Evolutionary conservation across 2,113 vertebrate genomes (phyloP).

Genomic region (Notothenia coriiceps): DNA sequence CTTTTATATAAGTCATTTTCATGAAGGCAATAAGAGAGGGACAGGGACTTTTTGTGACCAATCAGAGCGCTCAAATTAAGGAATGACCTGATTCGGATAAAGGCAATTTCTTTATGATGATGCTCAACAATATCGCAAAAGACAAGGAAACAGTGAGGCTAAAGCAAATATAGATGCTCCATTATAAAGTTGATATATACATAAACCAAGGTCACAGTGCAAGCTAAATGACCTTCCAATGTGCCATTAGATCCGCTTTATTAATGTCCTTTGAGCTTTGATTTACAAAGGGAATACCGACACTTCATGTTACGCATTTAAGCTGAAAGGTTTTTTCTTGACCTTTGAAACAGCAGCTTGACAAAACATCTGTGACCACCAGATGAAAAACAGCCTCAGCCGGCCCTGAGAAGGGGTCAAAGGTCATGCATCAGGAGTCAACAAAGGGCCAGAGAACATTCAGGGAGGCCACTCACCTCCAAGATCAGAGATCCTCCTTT

Average conservation of each 20-base stretch:
- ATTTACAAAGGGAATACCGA: not conserved
- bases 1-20: conserved; percentile 57
- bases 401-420: not conserved
- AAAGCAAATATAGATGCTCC: not conserved
- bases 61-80: conserved; percentile 17
- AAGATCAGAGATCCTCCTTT: not conserved
- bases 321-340: not conserved
- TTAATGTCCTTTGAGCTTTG: not conserved
- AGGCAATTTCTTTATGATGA: conserved; percentile 13
- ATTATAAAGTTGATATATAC: not conserved
- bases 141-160: not conserved
- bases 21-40: conserved; percentile 25
- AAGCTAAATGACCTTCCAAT: not conserved
- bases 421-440: not conserved
- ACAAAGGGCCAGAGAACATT: not conserved
- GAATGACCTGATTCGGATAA: conserved; percentile 41
- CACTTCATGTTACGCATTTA: not conserved
- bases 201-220: not conserved
- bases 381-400: not conserved
- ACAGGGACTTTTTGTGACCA: conserved; percentile 4
- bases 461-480: not conserved
- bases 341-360: not conserved
- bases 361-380: conserved; percentile 2
- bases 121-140: not conserved
- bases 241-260: not conserved